These are phyloP conservation scores for Achroia grisella DNA, from an alignment of 1,140 invertebrate genomes.

Conservation along the genomic window DNA sequence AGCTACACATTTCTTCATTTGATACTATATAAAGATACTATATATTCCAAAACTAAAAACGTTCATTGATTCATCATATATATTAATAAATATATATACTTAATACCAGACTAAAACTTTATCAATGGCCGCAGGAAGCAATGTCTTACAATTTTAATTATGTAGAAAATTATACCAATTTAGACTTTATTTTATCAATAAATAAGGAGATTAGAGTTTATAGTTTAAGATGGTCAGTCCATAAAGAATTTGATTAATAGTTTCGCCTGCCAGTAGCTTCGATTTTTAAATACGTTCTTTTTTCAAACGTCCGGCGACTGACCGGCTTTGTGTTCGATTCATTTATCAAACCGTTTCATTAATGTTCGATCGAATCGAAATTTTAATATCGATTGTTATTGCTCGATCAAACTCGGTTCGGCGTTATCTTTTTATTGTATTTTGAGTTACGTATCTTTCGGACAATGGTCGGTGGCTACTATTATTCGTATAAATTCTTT, in stretches of 20 bases:
- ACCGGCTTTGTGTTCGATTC: constrained; percentile 43
- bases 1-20: too few species aligned
- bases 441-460: background rate
- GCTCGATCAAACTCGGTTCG: constrained; percentile 17
- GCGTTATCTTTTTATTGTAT: background rate
- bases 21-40: too few species aligned
- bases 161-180: background rate
- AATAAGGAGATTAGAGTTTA: constrained; percentile 3
- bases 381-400: constrained; percentile 55
- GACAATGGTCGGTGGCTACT: background rate
- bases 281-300: constrained; percentile 28
- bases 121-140: constrained; percentile 10
- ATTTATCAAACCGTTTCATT: constrained; percentile 58
- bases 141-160: background rate
- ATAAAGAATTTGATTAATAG: constrained; percentile 55
- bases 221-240: constrained; percentile 7
- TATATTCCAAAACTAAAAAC: too few species aligned
- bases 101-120: constrained; percentile 5
- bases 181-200: background rate
- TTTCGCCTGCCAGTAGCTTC: constrained; percentile 41
- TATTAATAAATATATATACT: background rate
- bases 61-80: constrained; percentile 10
- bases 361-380: constrained; percentile 46
- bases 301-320: constrained; percentile 41
- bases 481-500: background rate